Evolutionary conservation across 2,113 vertebrate genomes (phyloP), one percentile per base, ranked within the genome.

Genomic region (Aegotheles bennettii): DNA sequence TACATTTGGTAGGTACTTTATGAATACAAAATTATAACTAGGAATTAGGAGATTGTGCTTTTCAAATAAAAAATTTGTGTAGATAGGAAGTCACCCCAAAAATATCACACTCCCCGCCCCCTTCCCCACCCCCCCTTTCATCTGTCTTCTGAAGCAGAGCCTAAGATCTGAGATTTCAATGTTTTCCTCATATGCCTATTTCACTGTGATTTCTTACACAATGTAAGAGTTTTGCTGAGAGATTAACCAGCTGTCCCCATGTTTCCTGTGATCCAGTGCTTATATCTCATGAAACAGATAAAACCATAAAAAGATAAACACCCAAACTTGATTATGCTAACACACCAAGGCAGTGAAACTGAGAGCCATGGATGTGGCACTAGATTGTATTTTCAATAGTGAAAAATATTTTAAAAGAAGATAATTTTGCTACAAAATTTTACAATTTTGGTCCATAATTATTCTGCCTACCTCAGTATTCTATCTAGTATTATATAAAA

Each of bases 251-350:
- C 7, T 82, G 2, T 3, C 7, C 3, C 28, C 16, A 19, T 51
- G 7, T 43, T 77, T 20, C 4, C 12, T 29, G 5, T 28, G 25
- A 51, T 29, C 12, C 31, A 57, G 2, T 61, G 5, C 11, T 65
- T 53, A 16, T 36, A 61, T 33, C 10, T 28, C 11, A 69, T 7
- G 25, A 63, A 75, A 70, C 3, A 71, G 25, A 67, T 71, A 61
- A 75, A 76, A n/a, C 4, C 6, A 31, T 36, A 42, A 33, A 15
- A 11, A 63, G 24, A 47, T 51, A 38, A 77, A 36, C 2, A 31
- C 0, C 1, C 3, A 59, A 59, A 23, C 20, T 40, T 0, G 1
- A 35, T 19, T 68, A 29, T 11, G 15, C 40, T 78, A 87, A 43
- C 20, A 60, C 6, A 17, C 6, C 18, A 13, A 33, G 8, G 3